Evolutionary conservation across 1,140 invertebrate genomes (phyloP).

Genomic region (Diprion similis): DNA sequence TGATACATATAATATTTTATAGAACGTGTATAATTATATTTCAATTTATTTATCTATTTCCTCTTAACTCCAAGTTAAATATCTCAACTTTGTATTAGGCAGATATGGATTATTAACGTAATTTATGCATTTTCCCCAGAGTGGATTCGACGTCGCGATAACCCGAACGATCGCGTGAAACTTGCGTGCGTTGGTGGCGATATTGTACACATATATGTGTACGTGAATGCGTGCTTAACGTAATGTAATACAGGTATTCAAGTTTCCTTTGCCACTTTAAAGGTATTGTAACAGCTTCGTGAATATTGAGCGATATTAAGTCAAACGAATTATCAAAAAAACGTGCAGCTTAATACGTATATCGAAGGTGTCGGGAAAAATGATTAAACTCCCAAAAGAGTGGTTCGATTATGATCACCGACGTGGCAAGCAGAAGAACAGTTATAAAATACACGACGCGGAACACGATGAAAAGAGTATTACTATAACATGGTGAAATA

Average conservation of each 20-base stretch:
- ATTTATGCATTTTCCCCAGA: conserved; percentile 3
- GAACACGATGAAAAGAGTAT: too few species aligned
- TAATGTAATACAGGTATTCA: too few species aligned
- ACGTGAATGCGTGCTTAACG: neutral
- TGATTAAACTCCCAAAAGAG: too few species aligned
- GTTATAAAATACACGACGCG: too few species aligned
- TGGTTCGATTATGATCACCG: too few species aligned
- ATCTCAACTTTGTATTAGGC: neutral
- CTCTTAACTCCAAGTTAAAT: neutral
- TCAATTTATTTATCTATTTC: too few species aligned
- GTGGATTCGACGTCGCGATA: neutral
- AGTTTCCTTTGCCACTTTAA: neutral
- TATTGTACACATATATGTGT: neutral
- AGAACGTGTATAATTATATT: too few species aligned
- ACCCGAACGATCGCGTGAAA: neutral
- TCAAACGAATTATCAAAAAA: neutral
- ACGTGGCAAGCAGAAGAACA: too few species aligned
- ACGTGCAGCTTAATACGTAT: neutral
- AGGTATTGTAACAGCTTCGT: neutral
- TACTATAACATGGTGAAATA: too few species aligned
- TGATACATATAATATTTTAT: too few species aligned
- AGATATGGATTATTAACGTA: neutral
- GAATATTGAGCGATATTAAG: neutral
- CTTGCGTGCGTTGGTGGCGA: neutral
- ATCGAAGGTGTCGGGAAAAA: too few species aligned